Base-by-base conservation (phyloP, 2,888 invertebrate genomes). In the Syrphus vitripennis region DNA sequence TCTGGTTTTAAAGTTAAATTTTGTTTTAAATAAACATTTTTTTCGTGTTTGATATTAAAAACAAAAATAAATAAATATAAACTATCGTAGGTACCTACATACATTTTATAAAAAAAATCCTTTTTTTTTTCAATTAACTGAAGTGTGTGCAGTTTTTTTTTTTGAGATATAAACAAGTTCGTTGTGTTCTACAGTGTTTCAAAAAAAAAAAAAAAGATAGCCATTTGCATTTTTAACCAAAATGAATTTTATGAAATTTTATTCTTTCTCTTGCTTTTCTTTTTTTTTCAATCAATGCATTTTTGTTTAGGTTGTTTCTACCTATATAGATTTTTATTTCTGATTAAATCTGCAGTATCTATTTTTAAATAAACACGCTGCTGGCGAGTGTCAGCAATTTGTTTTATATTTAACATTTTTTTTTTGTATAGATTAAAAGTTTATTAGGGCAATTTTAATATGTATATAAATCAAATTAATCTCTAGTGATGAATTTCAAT, bases 301-400 rank as follows among this genome's bases (percentile, higher is more conserved):
- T 59, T 59, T 67, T 48, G 29, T 65, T 45, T 14, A n/a, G 19
- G 12, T 31, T 9, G 1, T 19, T 4, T 2, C 12, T 19, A 26
- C 26, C 14, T 19, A 45, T 19, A 45, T 9, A 50, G 19, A n/a
- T 65, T 40, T n/a, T 59, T 14, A 59, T 31, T 65, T 67, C 21
- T 34, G 50, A 50, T 50, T 34, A 1, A 34, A 67, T 67, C 29
- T 48, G 34, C 34, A 67, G 9, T 48, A n/a, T 48, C 19, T 67
- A 67, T 67, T 67, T 67, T 67, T 67, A 67, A 50, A 48, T 5
- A 24, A 50, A 50, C 67, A 67, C 67, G 67, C 67, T 9, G 50
- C 67, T 67, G 24, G 34, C 50, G 67, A 67, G 50, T 67, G 67
- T 67, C 67, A 50, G 67, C 19, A 67, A 67, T 67, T 67, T 67